A percentile compares a stretch with the other conserved stretches of the same genome.
These are phyloP conservation scores for Salminus brasiliensis DNA, from an alignment of 2,113 vertebrate genomes.

Conservation along the genomic window DNA sequence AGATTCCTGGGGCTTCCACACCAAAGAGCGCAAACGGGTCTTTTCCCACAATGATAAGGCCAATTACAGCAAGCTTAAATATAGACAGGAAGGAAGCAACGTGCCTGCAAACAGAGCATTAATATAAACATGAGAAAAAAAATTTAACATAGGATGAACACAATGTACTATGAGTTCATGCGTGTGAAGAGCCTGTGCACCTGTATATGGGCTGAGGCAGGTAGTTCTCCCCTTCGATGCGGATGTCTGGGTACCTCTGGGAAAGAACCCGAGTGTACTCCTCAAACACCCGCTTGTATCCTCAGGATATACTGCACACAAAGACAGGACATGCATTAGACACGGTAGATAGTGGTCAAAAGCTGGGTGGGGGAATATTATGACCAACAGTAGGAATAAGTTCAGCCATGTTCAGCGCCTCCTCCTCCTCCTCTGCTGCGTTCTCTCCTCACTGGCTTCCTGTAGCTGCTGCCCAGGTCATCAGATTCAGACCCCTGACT, in stretches of 20 bases:
- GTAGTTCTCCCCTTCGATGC: slow-evolving; percentile 96
- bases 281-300: slow-evolving; percentile 98
- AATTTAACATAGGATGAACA: neutral
- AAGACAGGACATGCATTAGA: neutral
- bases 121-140: neutral
- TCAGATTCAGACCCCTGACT: too few relatives aligned
- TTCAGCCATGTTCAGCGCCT: too few relatives aligned
- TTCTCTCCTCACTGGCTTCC: too few relatives aligned
- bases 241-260: slow-evolving; percentile 99
- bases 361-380: too few relatives aligned
- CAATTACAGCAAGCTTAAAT: slow-evolving; percentile 97
- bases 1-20: slow-evolving; percentile 92
- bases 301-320: slow-evolving; percentile 92
- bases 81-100: slow-evolving; percentile 94
- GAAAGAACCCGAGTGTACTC: slow-evolving; percentile 97
- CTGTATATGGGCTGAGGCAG: slow-evolving; percentile 92
- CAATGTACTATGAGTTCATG: neutral
- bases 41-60: slow-evolving; percentile 91
- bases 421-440: too few relatives aligned
- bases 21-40: slow-evolving; percentile 91
- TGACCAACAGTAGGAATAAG: too few relatives aligned
- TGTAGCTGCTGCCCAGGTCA: too few relatives aligned
- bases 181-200: slow-evolving; percentile 65
- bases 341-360: neutral
- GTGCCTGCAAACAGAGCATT: slow-evolving; percentile 78